Evolutionary conservation across 1,140 invertebrate genomes (phyloP), one percentile per base, ranked within the genome.

Genomic region (Drosophila lowei): DNA sequence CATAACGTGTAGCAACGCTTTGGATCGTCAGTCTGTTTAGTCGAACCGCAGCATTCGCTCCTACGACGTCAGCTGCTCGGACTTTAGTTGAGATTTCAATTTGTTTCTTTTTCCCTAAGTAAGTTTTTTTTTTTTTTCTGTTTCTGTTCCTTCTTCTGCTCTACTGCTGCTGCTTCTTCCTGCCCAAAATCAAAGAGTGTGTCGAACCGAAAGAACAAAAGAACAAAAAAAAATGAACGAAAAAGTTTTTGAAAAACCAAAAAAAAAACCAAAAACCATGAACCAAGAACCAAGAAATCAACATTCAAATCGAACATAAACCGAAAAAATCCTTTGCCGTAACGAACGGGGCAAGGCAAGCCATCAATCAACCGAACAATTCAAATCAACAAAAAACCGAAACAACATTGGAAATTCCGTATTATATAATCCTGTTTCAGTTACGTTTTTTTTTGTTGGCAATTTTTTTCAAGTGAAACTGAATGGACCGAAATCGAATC

Each of bases 31-130:
- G 90, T 91, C 90, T 90, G 90, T 91, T 91, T 91, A 91, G 90
- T 91, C 90, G 90, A 91, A 91, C 90, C 90, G 90, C 90, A 91
- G 90, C 90, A 91, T 91, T 91, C 90, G 90, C 90, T 91, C 90
- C 90, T 90, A 91, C 88, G 72, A 91, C 90, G 90, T 90, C 90
- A 91, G 90, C 90, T 91, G 90, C 90, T 91, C 90, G 90, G 90
- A 91, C 90, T 81, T 86, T 90, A 84, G 84, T 90, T 90, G 85
- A 91, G 89, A 90, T 75, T 91, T 90, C 72, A 91, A 90, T 91
- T 91, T 91, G 89, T 90, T 91, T 91, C 90, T 89, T 91, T 91
- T 90, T 86, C 88, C 90, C 89, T 86, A 91, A 91, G 90, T 91
- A 91, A 91, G 90, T 91, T 80, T 71, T 71, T 77, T 52, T 77